Base-by-base conservation (phyloP, 2,888 invertebrate genomes). In the Leptinotarsa haldemani region DNA sequence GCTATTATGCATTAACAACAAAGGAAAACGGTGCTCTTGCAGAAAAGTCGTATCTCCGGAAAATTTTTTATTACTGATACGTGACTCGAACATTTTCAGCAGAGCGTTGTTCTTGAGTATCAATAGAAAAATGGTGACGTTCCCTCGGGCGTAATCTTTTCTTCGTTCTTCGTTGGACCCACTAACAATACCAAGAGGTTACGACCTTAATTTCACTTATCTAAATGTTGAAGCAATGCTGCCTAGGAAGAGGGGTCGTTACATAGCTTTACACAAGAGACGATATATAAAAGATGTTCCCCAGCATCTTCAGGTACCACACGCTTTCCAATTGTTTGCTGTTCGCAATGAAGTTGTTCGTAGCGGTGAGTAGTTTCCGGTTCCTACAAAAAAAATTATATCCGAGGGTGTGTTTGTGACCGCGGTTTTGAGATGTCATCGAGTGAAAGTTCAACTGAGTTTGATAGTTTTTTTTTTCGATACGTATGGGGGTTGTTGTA, bases 161-260 rank as follows among this genome's bases (percentile, higher is more conserved):
- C 58, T 48, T 68, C 67, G 20, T 56, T 68, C 52, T 40, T 46
- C 47, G 46, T 68, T 68, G 68, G 65, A 52, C 53, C 63, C 65
- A 66, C 63, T 50, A 70, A 53, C 40, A 71, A 69, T 67, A 71
- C 69, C 81, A 82, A 83, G 86, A 87, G 85, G 86, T 86, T 86
- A 82, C 85, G 85, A 86, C 85, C 85, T 84, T 85, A 85, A 85
- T 86, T 85, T 85, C 84, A 85, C 86, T 85, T 85, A 83, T 84
- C 83, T 83, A 85, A 85, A 86, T 85, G 86, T 85, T 85, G 83
- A 83, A 78, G 81, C 80, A 80, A 80, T 79, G 78, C 61, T 84
- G 83, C 80, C 82, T 82, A 78, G 71, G 74, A 82, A 83, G 82
- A 82, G 85, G 85, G 85, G 81, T 81, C 80, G 82, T 83, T 83